Percentiles rank a stretch among this genome's conserved stretches.
phyloP scores from a whole-genome alignment of 1,140 invertebrate species.

The Dreissena polymorpha region DNA sequence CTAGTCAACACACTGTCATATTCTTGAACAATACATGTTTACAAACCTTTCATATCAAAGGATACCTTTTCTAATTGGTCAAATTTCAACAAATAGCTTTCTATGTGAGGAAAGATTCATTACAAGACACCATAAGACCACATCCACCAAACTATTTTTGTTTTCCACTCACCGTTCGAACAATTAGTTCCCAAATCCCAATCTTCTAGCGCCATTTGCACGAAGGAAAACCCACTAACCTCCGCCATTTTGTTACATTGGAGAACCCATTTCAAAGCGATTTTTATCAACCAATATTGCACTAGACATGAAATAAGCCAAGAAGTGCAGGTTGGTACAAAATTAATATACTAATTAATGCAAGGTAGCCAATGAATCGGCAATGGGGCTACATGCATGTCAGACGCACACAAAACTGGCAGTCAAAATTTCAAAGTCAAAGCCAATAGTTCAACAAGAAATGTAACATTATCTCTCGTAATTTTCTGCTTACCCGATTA shows the following conservation, averaged over 20 bases:
- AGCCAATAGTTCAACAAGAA: slow-evolving; percentile 52
- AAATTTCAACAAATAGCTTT: no score
- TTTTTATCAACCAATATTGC: not conserved
- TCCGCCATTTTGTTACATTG: slow-evolving; percentile 25
- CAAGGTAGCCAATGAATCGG: slow-evolving; percentile 17
- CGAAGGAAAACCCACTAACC: slow-evolving; percentile 16
- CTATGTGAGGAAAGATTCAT: no score
- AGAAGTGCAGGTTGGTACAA: slow-evolving; percentile 16
- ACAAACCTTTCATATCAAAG: no score
- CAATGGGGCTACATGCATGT: slow-evolving; percentile 40
- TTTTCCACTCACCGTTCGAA: slow-evolving; percentile 25
- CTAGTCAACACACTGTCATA: no score
- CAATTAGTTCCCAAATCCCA: slow-evolving; percentile 36
- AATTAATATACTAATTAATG: slow-evolving; percentile 48
- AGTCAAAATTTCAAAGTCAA: slow-evolving; percentile 35
- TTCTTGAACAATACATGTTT: no score
- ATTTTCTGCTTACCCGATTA: slow-evolving; percentile 51
- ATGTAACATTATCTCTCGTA: slow-evolving; percentile 47
- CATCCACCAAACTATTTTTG: no score
- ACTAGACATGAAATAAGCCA: not conserved
- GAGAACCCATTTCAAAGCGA: not conserved
- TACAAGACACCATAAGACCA: no score
- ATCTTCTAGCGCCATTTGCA: slow-evolving; percentile 15
- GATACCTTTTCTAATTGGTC: no score
- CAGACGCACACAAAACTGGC: slow-evolving; percentile 22